phyloP scores from a whole-genome alignment of 1,140 invertebrate genomes.

The Orius insidiosus region DNA sequence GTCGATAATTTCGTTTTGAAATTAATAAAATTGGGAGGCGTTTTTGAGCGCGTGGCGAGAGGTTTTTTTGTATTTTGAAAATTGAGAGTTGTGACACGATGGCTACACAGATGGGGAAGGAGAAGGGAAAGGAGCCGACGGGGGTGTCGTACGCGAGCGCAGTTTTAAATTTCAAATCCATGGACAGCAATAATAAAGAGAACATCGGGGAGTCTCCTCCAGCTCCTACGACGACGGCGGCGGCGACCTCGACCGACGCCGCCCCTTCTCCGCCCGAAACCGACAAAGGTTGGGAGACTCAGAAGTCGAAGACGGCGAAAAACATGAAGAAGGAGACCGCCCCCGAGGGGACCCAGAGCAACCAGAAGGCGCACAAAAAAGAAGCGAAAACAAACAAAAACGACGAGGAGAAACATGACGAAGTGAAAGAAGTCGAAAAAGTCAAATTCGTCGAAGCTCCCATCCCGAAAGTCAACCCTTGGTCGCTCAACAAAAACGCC shows the following conservation, averaged over 20 bases:
- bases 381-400: not conserved
- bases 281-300: slow-evolving; percentile 12
- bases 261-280: slow-evolving; percentile 17
- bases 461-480: slow-evolving; percentile 40
- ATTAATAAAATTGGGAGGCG: too few relatives aligned
- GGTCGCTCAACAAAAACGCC: slow-evolving; percentile 31
- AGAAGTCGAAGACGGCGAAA: not conserved
- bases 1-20: too few relatives aligned
- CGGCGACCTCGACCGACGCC: not conserved
- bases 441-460: slow-evolving; percentile 42
- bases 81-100: not conserved
- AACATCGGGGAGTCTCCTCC: slow-evolving; percentile 25
- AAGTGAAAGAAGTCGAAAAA: slow-evolving; percentile 23
- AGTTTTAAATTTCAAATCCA: slow-evolving; percentile 29
- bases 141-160: slow-evolving; percentile 31
- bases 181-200: slow-evolving; percentile 30
- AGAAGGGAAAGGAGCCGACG: slow-evolving; percentile 18
- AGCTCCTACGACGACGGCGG: not conserved
- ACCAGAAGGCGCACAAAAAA: not conserved
- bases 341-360: slow-evolving; percentile 9
- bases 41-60: too few relatives aligned
- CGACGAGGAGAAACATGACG: slow-evolving; percentile 17
- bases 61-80: too few relatives aligned
- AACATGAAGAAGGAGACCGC: slow-evolving; percentile 9
- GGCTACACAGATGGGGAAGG: not conserved